Percentiles rank a stretch among this genome's conserved stretches.
phyloP scores from a whole-genome alignment of 1,140 invertebrate species.

The Danaus melanippus region DNA sequence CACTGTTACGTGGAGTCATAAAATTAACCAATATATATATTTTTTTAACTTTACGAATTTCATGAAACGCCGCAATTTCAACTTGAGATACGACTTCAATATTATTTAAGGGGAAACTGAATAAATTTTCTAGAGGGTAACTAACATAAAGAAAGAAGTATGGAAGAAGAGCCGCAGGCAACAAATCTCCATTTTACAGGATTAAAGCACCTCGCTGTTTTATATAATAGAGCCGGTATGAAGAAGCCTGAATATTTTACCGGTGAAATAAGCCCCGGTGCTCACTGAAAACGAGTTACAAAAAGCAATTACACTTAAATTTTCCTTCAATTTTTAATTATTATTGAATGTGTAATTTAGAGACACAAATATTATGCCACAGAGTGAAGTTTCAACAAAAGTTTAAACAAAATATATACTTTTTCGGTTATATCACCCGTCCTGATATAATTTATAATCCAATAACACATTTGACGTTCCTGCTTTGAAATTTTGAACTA shows the following conservation, averaged over 20 bases:
- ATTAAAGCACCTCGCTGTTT: slow-evolving; percentile 56
- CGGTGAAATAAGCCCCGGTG: slow-evolving; percentile 20
- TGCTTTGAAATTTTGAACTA: no score
- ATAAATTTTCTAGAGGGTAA: slow-evolving; percentile 44
- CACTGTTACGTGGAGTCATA: slow-evolving; percentile 1
- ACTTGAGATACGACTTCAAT: slow-evolving; percentile 25
- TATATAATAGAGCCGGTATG: slow-evolving; percentile 45
- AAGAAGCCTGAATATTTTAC: slow-evolving; percentile 47
- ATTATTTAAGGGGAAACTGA: slow-evolving; percentile 26
- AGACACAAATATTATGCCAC: neutral
- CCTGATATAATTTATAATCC: no score
- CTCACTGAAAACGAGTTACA: slow-evolving; percentile 8
- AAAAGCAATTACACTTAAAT: neutral
- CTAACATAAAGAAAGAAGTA: slow-evolving; percentile 53
- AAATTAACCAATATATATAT: slow-evolving; percentile 1
- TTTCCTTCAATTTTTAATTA: neutral
- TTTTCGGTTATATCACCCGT: neutral
- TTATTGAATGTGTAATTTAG: neutral
- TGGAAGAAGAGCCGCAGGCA: slow-evolving; percentile 36
- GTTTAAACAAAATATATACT: neutral
- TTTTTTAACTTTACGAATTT: slow-evolving; percentile 17
- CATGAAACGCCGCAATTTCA: slow-evolving; percentile 20
- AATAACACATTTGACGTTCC: no score
- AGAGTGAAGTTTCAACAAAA: neutral
- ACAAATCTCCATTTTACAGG: slow-evolving; percentile 60